Evolutionary conservation across 2,888 invertebrate species (phyloP).

Genomic region (Atrina japonica): DNA sequence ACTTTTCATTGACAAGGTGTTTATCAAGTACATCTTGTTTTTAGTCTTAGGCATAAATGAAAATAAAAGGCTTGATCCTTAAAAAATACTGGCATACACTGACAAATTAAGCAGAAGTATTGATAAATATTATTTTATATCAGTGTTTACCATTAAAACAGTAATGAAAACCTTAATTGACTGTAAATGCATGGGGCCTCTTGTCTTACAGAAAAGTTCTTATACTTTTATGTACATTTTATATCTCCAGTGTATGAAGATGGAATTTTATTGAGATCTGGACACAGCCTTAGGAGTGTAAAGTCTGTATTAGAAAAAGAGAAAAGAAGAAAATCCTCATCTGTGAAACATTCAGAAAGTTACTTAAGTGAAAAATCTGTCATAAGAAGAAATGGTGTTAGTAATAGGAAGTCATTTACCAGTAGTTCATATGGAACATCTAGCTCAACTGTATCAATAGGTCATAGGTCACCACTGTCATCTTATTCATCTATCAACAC

Average conservation of each 20-base stretch:
- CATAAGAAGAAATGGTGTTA: background rate
- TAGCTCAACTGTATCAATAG: background rate
- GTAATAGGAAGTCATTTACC: background rate
- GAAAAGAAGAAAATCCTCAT: conserved; percentile 18
- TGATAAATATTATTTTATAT: too few relatives aligned
- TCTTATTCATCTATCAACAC: conserved; percentile 24
- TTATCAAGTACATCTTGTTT: too few relatives aligned
- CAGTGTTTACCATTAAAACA: too few relatives aligned
- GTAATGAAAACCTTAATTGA: too few relatives aligned
- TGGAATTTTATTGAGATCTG: conserved; percentile 64
- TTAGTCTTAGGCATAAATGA: too few relatives aligned
- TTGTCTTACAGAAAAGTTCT: background rate
- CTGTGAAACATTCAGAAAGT: background rate
- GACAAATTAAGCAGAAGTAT: too few relatives aligned
- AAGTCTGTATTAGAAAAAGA: conserved; percentile 48
- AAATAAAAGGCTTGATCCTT: too few relatives aligned
- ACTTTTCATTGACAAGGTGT: too few relatives aligned
- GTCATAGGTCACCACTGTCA: background rate
- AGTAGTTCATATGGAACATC: conserved; percentile 1
- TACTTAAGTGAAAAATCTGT: background rate
- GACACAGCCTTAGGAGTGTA: conserved; percentile 53
- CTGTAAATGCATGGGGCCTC: background rate
- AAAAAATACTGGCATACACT: too few relatives aligned
- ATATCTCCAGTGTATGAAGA: conserved; percentile 53
- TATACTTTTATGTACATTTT: conserved; percentile 18